Evolutionary conservation across 1,140 invertebrate species (phyloP), one percentile per base, ranked within the genome.

Genomic region (Monomorium pharaonis): DNA sequence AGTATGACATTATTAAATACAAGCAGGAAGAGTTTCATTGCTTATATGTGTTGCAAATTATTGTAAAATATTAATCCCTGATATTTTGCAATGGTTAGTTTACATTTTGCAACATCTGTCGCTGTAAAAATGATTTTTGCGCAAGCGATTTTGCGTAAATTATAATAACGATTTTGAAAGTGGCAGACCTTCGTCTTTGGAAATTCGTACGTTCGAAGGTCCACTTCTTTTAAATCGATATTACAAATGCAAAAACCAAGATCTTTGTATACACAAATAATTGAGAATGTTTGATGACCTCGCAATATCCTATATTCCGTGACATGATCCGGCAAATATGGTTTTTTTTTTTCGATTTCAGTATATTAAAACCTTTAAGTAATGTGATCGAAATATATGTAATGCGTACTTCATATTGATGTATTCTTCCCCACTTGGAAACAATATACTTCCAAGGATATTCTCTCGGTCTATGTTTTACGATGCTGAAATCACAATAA

Each of bases 101-200:
- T 21, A 81, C 56, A 37, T 72, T 70, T 56, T 14, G 51, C 18
- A n/a, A 42, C 14, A 27, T 24, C 30, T 16, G 12, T 47, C 21
- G 42, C n/a, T 58, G 24, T 16, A 37, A 58, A 47, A 60, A 30
- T 1, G n/a, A 78, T 56, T 67, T 67, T 62, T 62, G 37, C 54
- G 33, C 60, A 51, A 78, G 24, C 37, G 10, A 78, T 16, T 74
- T 81, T 74, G 51, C 51, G n/a, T 56, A 83, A 83, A 44, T 47
- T 14, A 44, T 16, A 58, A 69, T 56, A 81, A 81, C 0, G 12
- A 54, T 81, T 30, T 72, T 56, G 24, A 81, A 81, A 72, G 21
- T 3, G 42, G 1, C 4, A 7, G 6, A 18, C 24, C 67, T 60
- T 74, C 24, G 18, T 44, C 21, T 67, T 70, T 44, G n/a, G 18